These are phyloP conservation scores for Enteromius radiatus DNA, from an alignment of 2,797 vertebrate species.

Conservation along the genomic window DNA sequence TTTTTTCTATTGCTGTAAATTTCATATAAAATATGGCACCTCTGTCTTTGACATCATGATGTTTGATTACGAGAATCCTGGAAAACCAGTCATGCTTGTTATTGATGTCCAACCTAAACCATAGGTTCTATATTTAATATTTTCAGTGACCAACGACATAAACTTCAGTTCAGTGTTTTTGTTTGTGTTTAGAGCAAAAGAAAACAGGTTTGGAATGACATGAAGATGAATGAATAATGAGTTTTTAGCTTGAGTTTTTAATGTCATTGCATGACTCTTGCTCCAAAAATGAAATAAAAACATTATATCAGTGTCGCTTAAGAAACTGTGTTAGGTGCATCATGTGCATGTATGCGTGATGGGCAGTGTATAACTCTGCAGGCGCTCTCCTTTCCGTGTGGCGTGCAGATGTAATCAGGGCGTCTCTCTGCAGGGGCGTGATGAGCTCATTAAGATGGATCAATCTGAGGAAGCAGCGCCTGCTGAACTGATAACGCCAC, in stretches of 20 bases:
- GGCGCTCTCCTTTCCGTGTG: slow-evolving; percentile 55
- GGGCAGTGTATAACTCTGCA: slow-evolving; percentile 57
- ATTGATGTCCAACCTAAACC: neutral
- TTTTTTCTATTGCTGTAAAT: neutral
- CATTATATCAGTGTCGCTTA: neutral
- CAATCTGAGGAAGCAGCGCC: slow-evolving; percentile 61
- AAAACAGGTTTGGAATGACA: neutral
- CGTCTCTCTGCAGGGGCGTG: slow-evolving; percentile 63
- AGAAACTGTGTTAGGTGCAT: slow-evolving; percentile 32
- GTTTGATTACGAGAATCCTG: neutral
- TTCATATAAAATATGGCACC: neutral
- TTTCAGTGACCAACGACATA: neutral
- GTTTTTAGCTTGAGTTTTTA: neutral
- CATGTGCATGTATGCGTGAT: slow-evolving; percentile 52
- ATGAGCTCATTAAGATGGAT: slow-evolving; percentile 68
- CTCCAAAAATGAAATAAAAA: slow-evolving; percentile 16
- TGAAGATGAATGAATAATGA: neutral
- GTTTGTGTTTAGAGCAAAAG: neutral
- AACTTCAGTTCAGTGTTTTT: neutral
- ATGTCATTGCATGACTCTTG: neutral
- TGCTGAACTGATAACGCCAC: slow-evolving; percentile 61
- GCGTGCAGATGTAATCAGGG: slow-evolving; percentile 63
- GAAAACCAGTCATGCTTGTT: neutral
- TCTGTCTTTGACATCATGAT: neutral
- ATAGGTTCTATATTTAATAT: neutral